These are phyloP conservation scores for Speoplatyrhinus poulsoni DNA, from an alignment of 2,113 vertebrate genomes.

Conservation along the genomic window DNA sequence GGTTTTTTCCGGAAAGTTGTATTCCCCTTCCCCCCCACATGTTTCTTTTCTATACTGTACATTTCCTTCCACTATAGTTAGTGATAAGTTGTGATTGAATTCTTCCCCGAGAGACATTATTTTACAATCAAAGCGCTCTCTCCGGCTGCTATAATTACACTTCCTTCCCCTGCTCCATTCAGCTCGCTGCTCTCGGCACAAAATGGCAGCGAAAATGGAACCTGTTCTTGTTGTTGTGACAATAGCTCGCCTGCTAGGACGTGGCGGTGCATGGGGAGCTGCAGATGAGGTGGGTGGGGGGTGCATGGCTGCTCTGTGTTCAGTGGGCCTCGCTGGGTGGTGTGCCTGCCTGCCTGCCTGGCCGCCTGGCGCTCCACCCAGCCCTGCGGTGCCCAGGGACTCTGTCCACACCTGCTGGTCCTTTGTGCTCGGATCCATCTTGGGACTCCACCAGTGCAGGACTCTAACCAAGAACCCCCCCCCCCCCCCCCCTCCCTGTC, in stretches of 20 bases:
- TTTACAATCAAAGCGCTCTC: conserved; percentile 59
- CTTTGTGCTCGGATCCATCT: too few relatives aligned
- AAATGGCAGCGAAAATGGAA: conserved; percentile 50
- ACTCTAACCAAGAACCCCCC: not conserved
- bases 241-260: conserved; percentile 40
- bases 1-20: not conserved
- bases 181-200: conserved; percentile 55
- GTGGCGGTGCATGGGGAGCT: conserved; percentile 41
- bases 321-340: too few relatives aligned
- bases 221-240: conserved; percentile 52
- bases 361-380: too few relatives aligned
- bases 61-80: conserved; percentile 25
- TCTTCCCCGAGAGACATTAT: conserved; percentile 40
- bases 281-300: conserved; percentile 22
- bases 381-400: too few relatives aligned
- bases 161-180: conserved; percentile 39
- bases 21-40: conserved; percentile 12
- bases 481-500: not conserved
- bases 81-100: conserved; percentile 29
- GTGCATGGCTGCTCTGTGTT: not conserved
- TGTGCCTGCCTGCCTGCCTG: not conserved
- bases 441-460: too few relatives aligned
- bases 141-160: conserved; percentile 58
- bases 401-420: too few relatives aligned
- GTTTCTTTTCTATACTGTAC: not conserved